Evolutionary conservation across 2,113 vertebrate genomes (phyloP), one percentile per base, ranked within the genome.

Genomic region (Alligator sinensis): DNA sequence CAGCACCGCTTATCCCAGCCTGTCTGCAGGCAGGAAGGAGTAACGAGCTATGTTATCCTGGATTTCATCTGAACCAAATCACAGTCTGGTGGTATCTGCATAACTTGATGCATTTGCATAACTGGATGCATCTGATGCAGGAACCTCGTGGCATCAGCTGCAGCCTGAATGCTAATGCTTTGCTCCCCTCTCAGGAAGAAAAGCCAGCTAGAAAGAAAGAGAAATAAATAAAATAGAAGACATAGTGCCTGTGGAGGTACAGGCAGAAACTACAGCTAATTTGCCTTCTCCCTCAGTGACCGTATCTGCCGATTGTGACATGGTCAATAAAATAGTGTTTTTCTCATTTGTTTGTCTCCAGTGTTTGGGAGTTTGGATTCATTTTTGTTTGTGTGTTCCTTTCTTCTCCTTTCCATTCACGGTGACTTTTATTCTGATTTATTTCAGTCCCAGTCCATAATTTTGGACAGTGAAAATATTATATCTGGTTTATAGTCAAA

Each of bases 61-160:
- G 24, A 24, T 28, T 57, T 15, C 22, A 15, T 22, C 38, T 61
- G 58, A 62, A 83, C 58, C 70, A 66, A 38, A 85, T 22, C 28
- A 3, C 17, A 84, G 61, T 10, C 55, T 22, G 54, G 19, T 27
- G 16, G 18, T 13, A 19, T 60, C 15, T 11, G 21, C 38, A 58
- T 4, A 14, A 76, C 19, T 84, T 2, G 0, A 12, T n/a, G n/a
- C n/a, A 1, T 76, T 34, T 11, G 21, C 38, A 58, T 4, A 14
- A 76, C 19, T 84, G 1, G 0, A 12, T n/a, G n/a, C n/a, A 1
- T 76, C 88, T 83, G n/a, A 8, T 34, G 6, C 0, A 55, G 16
- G 18, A 68, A 87, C 38, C 0, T 2, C 47, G 72, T 21, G 57
- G 2, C 80, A 70, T 1, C 62, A 28, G 58, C 3, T 1, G 11